Percentiles rank a stretch among this genome's conserved stretches.
These are phyloP conservation scores for Delphinus delphis DNA, from an alignment of 2,113 vertebrate genomes.

Conservation along the genomic window DNA sequence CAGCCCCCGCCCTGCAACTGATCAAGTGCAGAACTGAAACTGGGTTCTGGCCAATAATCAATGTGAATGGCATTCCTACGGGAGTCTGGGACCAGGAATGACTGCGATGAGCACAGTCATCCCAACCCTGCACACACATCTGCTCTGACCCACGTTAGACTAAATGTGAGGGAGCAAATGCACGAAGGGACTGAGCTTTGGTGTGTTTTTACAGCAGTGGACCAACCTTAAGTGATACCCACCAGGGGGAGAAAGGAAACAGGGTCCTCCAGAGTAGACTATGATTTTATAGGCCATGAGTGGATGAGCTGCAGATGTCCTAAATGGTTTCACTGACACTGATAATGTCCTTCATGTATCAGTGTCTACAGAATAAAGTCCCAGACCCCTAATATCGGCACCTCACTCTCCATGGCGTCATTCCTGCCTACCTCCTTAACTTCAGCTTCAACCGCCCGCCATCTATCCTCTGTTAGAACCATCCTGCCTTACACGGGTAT, in stretches of 20 bases:
- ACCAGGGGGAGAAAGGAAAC: neutral
- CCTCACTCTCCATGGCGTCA: neutral
- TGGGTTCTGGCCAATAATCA: neutral
- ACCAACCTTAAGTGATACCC: neutral
- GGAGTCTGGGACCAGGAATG: neutral
- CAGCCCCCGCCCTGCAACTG: neutral
- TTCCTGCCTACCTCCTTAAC: neutral
- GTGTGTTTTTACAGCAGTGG: neutral
- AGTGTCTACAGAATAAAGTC: neutral
- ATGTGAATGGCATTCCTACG: neutral
- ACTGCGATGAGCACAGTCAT: neutral
- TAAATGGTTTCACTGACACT: neutral
- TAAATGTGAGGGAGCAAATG: neutral
- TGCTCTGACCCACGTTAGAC: neutral
- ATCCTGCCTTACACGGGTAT: neutral
- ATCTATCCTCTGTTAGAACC: neutral
- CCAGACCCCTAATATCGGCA: neutral
- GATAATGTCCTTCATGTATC: neutral
- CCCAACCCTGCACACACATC: neutral
- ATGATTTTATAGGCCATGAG: neutral
- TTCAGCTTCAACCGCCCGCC: neutral
- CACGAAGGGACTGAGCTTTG: neutral
- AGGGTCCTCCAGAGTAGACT: neutral
- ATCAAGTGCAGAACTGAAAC: neutral
- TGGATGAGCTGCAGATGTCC: neutral